Base-by-base conservation (phyloP, 2,797 vertebrate genomes). In the Nyctibius grandis region DNA sequence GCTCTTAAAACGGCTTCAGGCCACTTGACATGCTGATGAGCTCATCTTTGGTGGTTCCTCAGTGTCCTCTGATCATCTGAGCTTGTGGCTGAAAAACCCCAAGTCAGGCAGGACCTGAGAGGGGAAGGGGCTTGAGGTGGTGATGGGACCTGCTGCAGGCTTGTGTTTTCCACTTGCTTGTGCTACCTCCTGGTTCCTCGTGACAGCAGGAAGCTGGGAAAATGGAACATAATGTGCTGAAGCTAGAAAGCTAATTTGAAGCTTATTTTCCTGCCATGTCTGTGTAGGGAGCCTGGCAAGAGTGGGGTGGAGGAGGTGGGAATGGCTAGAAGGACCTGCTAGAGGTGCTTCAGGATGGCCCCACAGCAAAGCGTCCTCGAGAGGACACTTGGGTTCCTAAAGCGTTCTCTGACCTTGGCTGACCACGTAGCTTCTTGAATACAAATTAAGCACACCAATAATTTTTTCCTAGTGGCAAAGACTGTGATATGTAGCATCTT, bases 81-180 rank as follows among this genome's bases (percentile, higher is more conserved):
- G 61, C 54, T 28, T 4, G 6, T 50, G 54, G n/a, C 61, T 79
- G 38, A 51, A 54, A 56, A 40, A 12, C 15, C 6, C 15, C 18
- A 11, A 2, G 28, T 47, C 12, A 36, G 47, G 38, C 53, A 25
- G 26, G 38, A 45, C 15, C 25, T 1, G 9, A 54, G 36, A 34
- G 51, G 44, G 33, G 25, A 22, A 20, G 33, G 38, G 4, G 57
- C 51, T 51, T 5, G 38, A 59, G 53, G 34, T 4, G 7, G 38
- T 0, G 22, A 36, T 13, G n/a, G 26, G 31, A 36, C 54, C 36
- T 38, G 25, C 42, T 19, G 40, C 12, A 10, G 34, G 12, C 5
- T 42, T 18, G 16, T 1, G 1, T 48, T 28, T 51, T 16, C 25
- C 1, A 2, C 45, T 61, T 4, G 1, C 34, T 22, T 28, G 18